These are phyloP conservation scores for Pantherophis vulpinus DNA, from an alignment of 2,797 vertebrate species.

Conservation along the genomic window DNA sequence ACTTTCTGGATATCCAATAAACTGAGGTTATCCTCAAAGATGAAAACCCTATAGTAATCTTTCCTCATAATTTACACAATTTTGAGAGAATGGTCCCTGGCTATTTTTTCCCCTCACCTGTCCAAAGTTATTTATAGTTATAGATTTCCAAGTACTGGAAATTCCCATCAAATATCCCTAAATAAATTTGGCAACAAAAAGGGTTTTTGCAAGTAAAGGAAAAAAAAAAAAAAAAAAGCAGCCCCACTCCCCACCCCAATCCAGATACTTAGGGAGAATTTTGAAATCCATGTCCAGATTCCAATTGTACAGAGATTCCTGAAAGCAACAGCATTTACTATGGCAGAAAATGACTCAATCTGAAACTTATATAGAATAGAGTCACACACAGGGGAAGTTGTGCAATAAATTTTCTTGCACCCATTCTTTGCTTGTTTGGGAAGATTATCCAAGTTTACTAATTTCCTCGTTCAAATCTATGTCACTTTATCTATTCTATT, in stretches of 20 bases:
- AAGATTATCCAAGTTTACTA: not conserved
- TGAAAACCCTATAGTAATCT: not conserved
- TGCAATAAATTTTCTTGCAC: not conserved
- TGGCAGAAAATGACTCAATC: not conserved
- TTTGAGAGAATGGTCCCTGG: not conserved
- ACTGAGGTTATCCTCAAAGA: not conserved
- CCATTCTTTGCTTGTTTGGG: not conserved
- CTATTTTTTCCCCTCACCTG: not conserved
- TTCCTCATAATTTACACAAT: not conserved
- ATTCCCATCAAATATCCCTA: not conserved
- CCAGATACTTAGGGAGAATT: not conserved
- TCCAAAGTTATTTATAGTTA: not conserved
- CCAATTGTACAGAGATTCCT: not conserved
- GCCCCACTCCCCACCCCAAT: fast-evolving
- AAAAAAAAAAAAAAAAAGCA: no score
- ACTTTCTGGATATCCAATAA: not conserved
- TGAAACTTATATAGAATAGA: not conserved
- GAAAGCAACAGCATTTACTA: not conserved
- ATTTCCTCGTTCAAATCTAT: not conserved
- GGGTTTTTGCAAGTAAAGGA: not conserved
- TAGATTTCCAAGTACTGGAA: not conserved
- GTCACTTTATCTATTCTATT: not conserved
- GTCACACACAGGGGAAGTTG: not conserved
- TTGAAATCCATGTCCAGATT: not conserved
- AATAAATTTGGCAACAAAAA: not conserved